Conservation (phyloP, 2,113 vertebrate genomes). For the Butastur rufipennis region DNA sequence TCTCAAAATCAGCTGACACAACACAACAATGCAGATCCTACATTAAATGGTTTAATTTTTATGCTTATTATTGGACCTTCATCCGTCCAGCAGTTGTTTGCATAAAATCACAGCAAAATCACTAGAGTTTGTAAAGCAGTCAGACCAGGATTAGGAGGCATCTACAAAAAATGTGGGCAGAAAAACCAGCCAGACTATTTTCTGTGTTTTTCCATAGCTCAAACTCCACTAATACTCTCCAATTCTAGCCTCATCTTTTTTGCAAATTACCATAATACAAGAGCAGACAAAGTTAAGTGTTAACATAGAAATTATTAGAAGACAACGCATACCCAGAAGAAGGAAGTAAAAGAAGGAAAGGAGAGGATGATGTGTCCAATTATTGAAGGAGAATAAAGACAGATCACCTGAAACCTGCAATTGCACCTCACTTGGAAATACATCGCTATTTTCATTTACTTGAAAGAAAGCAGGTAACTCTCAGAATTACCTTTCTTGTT, state of each 20-base stretch:
- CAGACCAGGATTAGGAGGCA: not conserved
- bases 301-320: not conserved
- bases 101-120: conserved; percentile 5
- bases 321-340: not conserved
- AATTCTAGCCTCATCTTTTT: not conserved
- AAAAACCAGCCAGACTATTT: not conserved
- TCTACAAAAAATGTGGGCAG: not conserved
- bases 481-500: not conserved
- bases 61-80: not conserved
- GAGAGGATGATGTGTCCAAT: not conserved
- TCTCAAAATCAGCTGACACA: not conserved
- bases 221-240: not conserved
- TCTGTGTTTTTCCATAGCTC: not conserved
- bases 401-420: not conserved
- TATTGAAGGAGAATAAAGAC: not conserved
- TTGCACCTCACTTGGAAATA: not conserved
- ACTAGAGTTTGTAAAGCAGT: not conserved
- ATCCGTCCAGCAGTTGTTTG: not conserved
- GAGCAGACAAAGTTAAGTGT: not conserved
- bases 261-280: not conserved
- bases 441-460: not conserved
- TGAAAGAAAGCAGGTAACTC: not conserved
- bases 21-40: not conserved
- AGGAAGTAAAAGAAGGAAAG: not conserved
- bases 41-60: not conserved